Evolutionary conservation across 2,797 vertebrate species (phyloP), one percentile per base, ranked within the genome.

Genomic region (Eospalax fontanierii): DNA sequence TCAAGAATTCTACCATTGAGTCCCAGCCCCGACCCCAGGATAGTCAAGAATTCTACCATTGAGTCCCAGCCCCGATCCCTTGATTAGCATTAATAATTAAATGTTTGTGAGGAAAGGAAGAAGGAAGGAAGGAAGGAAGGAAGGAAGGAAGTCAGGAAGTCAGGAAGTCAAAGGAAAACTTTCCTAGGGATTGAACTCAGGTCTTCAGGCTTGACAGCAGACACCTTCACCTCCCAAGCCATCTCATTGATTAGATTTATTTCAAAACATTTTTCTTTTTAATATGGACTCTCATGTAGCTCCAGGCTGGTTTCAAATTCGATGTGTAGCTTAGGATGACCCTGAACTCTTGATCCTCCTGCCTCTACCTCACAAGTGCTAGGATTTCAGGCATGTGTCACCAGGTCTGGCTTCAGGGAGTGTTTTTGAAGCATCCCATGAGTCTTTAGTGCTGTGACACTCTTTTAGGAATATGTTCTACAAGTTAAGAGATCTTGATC

Each of bases 401-500:
- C 21, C 2, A 50, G 30, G 43, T 14, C 63, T 50, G 40, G 33
- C 9, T 90, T 6, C 92, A 61, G 68, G 18, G 80, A 26, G 43
- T n/a, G 57, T 50, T 89, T 89, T 73, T 89, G 15, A 38, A 89
- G 66, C n/a, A 75, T 75, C 11, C 35, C 22, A 46, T 54, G 38
- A 73, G 11, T 54, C 54, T 93, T 59, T 22, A 93, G 63, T 86
- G 24, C 66, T 92, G 54, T 86, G 43, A 43, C n/a, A 40, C 14
- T 86, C 30, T 61, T 78, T 79, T 38, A 91, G 24, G 40, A 63
- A 33, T 74, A n/a, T 75, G 35, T 54, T 24, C 28, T 33, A 15
- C 73, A 65, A 87, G 90, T 46, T 61, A 83, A 85, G 83, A 57
- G 24, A 84, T 40, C 61, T 78, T 15, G 22, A 46, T 26, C 75